Conservation (phyloP, 2,888 invertebrate genomes). For the Lasius fuliginosus region DNA sequence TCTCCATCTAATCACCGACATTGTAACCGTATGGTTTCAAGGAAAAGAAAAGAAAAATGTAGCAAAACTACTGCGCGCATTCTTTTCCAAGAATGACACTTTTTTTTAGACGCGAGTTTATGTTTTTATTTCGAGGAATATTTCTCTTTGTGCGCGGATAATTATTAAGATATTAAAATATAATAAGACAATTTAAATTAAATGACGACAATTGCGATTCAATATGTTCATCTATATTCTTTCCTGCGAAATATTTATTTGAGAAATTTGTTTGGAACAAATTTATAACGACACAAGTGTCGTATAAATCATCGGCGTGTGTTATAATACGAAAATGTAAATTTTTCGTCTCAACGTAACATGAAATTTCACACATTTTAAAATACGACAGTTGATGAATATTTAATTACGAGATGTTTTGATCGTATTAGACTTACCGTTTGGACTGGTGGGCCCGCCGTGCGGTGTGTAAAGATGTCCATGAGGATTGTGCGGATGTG, state of each 20-base stretch:
- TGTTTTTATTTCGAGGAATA: not conserved
- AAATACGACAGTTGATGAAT: not conserved
- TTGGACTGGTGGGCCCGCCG: constrained; percentile 84
- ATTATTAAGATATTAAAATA: not conserved
- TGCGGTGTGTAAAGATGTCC: constrained; percentile 84
- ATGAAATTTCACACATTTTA: not conserved
- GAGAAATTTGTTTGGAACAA: not conserved
- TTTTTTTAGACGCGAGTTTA: not conserved
- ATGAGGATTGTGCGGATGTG: constrained; percentile 88
- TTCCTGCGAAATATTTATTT: not conserved
- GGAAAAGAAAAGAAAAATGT: not conserved
- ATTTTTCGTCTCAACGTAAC: not conserved
- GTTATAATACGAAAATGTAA: not conserved
- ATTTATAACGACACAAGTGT: not conserved
- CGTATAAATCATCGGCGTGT: not conserved
- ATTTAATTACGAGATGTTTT: not conserved
- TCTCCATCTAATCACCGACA: constrained; percentile 69
- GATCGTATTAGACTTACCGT: constrained; percentile 78
- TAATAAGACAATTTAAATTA: not conserved
- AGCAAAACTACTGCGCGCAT: not conserved
- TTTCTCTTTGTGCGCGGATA: not conserved
- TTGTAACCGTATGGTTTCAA: constrained; percentile 56
- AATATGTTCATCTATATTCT: not conserved
- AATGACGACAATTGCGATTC: not conserved
- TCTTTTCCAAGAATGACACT: not conserved